phyloP scores from a whole-genome alignment of 2,888 invertebrate genomes.

The Drosophila villosipedis region DNA sequence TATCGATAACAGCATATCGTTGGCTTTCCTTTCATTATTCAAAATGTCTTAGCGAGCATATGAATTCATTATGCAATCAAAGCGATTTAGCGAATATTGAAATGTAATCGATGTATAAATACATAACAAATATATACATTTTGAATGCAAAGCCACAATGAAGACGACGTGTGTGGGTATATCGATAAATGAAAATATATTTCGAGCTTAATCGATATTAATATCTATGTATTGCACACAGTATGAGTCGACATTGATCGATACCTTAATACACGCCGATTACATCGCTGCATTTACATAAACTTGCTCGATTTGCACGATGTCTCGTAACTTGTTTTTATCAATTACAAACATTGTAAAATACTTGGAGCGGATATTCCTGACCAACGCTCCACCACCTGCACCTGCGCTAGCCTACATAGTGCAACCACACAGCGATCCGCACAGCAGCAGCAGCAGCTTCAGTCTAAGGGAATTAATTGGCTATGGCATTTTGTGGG shows the following conservation, averaged over 20 bases:
- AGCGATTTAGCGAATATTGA: not conserved
- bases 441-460: conserved; percentile 9
- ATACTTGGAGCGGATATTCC: conserved; percentile 84
- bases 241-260: not conserved
- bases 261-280: not conserved
- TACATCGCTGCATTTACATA: conserved; percentile 30
- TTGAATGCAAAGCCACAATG: not conserved
- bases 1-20: conserved; percentile 8
- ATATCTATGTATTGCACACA: not conserved
- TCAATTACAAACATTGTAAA: conserved; percentile 84
- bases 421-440: conserved; percentile 32
- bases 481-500: conserved; percentile 91
- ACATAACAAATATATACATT: not conserved
- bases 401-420: conserved; percentile 76
- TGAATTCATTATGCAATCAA: not conserved
- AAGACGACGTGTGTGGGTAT: not conserved
- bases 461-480: conserved; percentile 88
- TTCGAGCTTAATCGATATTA: not conserved
- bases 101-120: not conserved
- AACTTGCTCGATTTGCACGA: conserved; percentile 37
- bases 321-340: conserved; percentile 78
- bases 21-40: not conserved
- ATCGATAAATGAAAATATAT: not conserved
- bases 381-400: conserved; percentile 83
- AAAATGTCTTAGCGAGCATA: not conserved